Conservation (phyloP, 2,888 invertebrate genomes). For the Amorpha juglandis region DNA sequence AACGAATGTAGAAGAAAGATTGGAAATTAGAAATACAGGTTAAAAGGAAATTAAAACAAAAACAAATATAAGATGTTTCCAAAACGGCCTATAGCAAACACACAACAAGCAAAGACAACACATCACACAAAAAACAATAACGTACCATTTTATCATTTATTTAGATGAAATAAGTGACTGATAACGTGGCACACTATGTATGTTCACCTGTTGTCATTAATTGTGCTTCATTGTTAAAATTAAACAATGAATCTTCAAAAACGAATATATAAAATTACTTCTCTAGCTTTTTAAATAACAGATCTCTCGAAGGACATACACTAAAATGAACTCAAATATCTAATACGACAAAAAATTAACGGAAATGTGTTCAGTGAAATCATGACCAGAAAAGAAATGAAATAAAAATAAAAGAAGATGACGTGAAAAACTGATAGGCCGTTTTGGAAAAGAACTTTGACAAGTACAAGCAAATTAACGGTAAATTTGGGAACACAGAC, state of each 20-base stretch:
- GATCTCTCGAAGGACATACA: conserved; percentile 84
- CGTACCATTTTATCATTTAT: conserved; percentile 63
- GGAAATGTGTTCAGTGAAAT: conserved; percentile 66
- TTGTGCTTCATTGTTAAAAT: conserved; percentile 72
- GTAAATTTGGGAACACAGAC: conserved; percentile 66
- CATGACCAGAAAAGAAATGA: conserved; percentile 72
- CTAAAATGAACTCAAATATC: conserved; percentile 66
- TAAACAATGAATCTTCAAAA: conserved; percentile 69
- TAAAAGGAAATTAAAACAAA: conserved; percentile 50
- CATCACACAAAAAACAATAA: conserved; percentile 76
- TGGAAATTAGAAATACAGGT: conserved; percentile 63
- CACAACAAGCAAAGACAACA: conserved; percentile 81
- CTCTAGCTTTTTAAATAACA: conserved; percentile 77
- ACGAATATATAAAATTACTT: conserved; percentile 60
- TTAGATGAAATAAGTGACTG: conserved; percentile 66
- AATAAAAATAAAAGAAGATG: conserved; percentile 70
- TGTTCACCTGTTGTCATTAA: conserved; percentile 63
- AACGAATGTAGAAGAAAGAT: conserved; percentile 62
- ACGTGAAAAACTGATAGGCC: conserved; percentile 82
- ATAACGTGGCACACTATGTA: conserved; percentile 68
- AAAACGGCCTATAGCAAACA: conserved; percentile 84
- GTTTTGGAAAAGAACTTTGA: conserved; percentile 83
- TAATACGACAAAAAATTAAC: conserved; percentile 55
- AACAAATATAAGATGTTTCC: conserved; percentile 70
- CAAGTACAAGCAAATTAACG: conserved; percentile 76